A percentile compares a stretch with the other conserved stretches of the same genome.
These are phyloP conservation scores for Gallinago solitaria DNA, from an alignment of 2,797 vertebrate species.

Conservation along the genomic window DNA sequence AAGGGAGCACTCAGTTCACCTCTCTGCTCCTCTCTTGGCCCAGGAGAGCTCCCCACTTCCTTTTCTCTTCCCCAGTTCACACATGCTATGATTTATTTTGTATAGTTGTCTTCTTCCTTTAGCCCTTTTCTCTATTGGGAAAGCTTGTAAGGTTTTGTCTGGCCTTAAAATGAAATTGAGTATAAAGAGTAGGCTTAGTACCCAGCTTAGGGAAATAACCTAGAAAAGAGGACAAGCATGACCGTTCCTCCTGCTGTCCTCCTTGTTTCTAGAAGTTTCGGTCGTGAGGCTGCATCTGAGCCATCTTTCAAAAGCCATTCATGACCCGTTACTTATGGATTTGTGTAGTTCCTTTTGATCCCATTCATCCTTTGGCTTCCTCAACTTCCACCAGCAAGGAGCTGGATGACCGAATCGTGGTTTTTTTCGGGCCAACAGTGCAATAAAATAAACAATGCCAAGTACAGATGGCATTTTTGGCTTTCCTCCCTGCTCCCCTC, in stretches of 20 bases:
- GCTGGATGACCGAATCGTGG: accelerated
- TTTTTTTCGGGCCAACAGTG: not conserved
- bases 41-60: not conserved
- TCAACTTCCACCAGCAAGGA: not conserved
- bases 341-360: not conserved
- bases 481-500: not conserved
- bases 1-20: not conserved
- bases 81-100: not conserved
- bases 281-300: not conserved
- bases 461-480: not conserved
- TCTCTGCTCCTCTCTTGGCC: not conserved
- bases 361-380: not conserved
- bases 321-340: not conserved
- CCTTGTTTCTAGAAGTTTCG: not conserved
- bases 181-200: not conserved
- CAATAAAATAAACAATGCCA: not conserved
- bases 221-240: not conserved
- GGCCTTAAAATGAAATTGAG: not conserved
- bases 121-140: not conserved
- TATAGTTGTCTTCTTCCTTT: not conserved
- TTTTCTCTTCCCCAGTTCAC: not conserved
- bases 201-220: not conserved
- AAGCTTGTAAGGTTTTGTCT: not conserved
- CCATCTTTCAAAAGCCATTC: not conserved
- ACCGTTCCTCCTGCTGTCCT: not conserved